Percentiles rank a stretch among this genome's conserved stretches.
Conservation (phyloP, 1,140 invertebrate genomes). For the Drosophila sturtevanti region DNA sequence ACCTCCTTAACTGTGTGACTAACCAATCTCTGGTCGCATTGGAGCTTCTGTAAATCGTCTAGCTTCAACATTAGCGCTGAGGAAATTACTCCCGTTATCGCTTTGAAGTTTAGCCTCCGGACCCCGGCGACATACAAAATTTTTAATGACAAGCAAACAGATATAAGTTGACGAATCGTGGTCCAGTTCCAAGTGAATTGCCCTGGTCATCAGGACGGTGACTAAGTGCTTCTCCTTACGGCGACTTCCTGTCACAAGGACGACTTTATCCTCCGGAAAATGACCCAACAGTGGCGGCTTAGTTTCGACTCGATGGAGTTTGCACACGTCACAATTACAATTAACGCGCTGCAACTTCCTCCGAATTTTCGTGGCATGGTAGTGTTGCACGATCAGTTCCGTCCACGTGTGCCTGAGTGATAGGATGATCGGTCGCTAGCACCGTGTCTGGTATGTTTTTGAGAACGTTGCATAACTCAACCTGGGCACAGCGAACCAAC, state of each 20-base stretch:
- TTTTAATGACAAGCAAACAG: constrained; percentile 24
- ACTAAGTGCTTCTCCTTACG: constrained; percentile 13
- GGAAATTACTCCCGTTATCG: constrained; percentile 17
- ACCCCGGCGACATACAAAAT: constrained; percentile 6
- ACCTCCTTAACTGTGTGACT: too few species aligned
- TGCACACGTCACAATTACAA: background rate
- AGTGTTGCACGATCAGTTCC: background rate
- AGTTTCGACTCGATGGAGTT: background rate
- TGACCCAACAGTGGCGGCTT: background rate
- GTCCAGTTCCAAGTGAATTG: constrained; percentile 13
- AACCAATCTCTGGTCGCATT: too few species aligned
- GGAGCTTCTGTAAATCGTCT: constrained; percentile 6
- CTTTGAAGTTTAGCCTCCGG: constrained; percentile 2
- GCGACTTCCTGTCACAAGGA: background rate
- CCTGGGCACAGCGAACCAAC: too few species aligned
- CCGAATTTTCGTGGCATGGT: background rate
- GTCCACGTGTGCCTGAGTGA: too few species aligned
- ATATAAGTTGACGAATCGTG: constrained; percentile 14
- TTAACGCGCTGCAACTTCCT: too few species aligned
- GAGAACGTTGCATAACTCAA: too few species aligned
- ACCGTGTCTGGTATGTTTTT: too few species aligned
- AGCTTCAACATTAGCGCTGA: constrained; percentile 7
- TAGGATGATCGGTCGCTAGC: too few species aligned
- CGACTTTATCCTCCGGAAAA: background rate
- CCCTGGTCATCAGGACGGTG: constrained; percentile 4